Conservation (phyloP, 2,113 vertebrate genomes). For the Hassar affinis region DNA sequence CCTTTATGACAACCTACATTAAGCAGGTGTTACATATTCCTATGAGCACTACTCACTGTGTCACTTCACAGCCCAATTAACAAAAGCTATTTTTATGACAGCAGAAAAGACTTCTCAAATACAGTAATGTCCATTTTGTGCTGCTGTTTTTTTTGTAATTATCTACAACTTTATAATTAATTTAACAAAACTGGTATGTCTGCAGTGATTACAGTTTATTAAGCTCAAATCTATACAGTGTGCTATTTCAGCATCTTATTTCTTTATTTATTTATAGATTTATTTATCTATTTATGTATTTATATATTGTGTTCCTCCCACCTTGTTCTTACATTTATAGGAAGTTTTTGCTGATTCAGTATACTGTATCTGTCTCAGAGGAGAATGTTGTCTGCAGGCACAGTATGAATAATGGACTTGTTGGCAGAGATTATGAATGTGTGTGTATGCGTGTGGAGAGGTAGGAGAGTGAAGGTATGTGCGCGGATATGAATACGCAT, state of each 20-base stretch:
- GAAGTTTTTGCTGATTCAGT: conserved; percentile 16
- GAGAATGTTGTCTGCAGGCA: not conserved
- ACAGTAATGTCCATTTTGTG: not conserved
- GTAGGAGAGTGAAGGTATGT: conserved; percentile 10
- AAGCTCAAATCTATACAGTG: conserved; percentile 1
- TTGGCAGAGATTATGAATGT: conserved; percentile 23
- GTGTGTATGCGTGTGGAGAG: not conserved
- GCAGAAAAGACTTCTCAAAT: too few relatives aligned
- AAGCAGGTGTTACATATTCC: not conserved
- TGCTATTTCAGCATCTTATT: conserved; percentile 17
- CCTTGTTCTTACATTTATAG: not conserved
- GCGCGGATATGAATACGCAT: not conserved
- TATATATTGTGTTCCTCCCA: not conserved
- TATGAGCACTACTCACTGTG: not conserved
- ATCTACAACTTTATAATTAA: conserved; percentile 5
- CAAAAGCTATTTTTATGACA: not conserved
- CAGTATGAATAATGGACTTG: conserved; percentile 22
- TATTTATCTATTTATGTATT: too few relatives aligned
- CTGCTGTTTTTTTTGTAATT: not conserved
- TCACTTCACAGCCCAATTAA: not conserved
- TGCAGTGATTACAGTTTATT: not conserved
- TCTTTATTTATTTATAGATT: too few relatives aligned
- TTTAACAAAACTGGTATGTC: not conserved
- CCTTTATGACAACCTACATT: not conserved
- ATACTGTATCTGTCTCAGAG: not conserved